phyloP scores from a whole-genome alignment of 2,113 vertebrate genomes.

The Cnemophilus loriae region DNA sequence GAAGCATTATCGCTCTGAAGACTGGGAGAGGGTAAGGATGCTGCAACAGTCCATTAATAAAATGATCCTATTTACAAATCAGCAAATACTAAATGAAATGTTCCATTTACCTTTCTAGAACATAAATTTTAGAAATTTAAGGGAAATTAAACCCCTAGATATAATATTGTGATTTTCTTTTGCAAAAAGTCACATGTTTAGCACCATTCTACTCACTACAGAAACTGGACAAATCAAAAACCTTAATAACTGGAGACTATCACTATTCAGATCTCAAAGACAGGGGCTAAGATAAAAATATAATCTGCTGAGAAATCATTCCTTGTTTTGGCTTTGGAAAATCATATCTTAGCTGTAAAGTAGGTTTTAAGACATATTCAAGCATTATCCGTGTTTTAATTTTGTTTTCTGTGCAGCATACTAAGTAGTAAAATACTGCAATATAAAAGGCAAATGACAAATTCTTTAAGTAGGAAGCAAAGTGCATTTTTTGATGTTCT shows the following conservation, averaged over 20 bases:
- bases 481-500: not conserved
- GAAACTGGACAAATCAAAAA: not conserved
- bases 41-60: not conserved
- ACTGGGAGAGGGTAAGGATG: not conserved
- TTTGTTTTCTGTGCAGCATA: not conserved
- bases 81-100: not conserved
- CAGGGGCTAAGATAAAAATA: not conserved
- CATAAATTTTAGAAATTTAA: not conserved
- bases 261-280: not conserved
- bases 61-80: not conserved
- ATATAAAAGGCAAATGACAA: not conserved
- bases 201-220: not conserved
- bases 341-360: not conserved
- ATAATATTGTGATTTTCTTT: not conserved
- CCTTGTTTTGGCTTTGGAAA: not conserved
- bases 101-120: not conserved
- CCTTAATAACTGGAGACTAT: fast-evolving
- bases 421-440: not conserved
- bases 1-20: not conserved
- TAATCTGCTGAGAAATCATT: not conserved
- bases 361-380: not conserved
- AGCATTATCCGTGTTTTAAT: not conserved
- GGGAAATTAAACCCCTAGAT: not conserved
- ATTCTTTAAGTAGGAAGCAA: not conserved
- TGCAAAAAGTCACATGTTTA: not conserved